phyloP scores from a whole-genome alignment of 2,113 vertebrate species.

The Australoheros scitulus region DNA sequence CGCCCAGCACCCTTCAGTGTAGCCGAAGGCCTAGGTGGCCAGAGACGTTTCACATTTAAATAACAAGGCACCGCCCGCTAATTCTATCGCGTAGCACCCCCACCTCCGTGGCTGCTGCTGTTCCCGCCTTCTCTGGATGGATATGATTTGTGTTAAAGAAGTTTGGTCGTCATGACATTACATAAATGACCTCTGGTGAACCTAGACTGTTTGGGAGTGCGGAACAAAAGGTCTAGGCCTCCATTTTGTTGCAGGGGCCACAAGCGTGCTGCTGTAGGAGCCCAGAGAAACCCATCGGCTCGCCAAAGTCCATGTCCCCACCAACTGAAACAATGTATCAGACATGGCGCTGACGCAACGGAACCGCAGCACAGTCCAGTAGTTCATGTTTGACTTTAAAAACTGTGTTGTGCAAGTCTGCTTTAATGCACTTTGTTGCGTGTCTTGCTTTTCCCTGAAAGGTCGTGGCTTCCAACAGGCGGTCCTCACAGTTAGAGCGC shows the following conservation, averaged over 20 bases:
- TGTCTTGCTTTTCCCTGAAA: background rate
- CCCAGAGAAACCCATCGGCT: background rate
- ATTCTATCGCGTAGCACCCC: background rate
- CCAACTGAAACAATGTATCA: background rate
- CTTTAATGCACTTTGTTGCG: background rate
- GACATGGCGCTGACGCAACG: fast-evolving
- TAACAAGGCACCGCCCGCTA: conserved; percentile 33
- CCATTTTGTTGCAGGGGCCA: conserved; percentile 21
- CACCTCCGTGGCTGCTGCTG: background rate
- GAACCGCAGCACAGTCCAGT: background rate
- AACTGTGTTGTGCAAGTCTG: background rate
- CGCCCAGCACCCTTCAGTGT: background rate
- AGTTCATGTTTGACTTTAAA: background rate
- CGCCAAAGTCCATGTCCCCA: background rate
- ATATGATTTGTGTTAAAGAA: conserved; percentile 29
- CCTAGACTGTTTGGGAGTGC: background rate
- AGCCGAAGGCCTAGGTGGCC: background rate
- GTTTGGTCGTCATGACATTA: conserved; percentile 43
- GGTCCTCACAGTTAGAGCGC: background rate
- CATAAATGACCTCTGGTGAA: conserved; percentile 51
- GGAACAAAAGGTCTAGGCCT: conserved; percentile 34
- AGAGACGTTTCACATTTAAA: conserved; percentile 14
- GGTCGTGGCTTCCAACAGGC: background rate
- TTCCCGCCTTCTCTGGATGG: conserved; percentile 10
- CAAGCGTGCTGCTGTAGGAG: background rate